Conservation (phyloP, 2,888 invertebrate genomes). For the Pilophorus perplexus region DNA sequence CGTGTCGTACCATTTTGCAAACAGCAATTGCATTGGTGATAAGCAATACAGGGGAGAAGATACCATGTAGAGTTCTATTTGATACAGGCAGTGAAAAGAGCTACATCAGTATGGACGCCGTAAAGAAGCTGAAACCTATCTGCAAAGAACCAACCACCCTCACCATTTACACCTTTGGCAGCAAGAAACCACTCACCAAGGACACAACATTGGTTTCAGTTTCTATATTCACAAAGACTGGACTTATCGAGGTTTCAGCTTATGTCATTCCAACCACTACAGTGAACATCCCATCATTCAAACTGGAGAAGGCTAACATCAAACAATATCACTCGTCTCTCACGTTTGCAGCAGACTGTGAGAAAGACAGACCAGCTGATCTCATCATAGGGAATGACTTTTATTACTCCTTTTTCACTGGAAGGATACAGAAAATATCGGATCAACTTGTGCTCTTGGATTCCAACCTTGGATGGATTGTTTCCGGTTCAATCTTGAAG, state of each 20-base stretch:
- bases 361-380: background rate
- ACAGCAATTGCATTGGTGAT: background rate
- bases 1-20: background rate
- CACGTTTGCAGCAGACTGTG: background rate
- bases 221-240: background rate
- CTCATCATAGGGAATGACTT: conserved; percentile 6
- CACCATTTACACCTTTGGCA: background rate
- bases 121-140: background rate
- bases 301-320: background rate
- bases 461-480: conserved; percentile 6
- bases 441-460: background rate
- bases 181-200: background rate
- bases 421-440: background rate
- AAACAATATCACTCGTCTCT: background rate
- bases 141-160: background rate
- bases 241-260: background rate
- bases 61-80: background rate
- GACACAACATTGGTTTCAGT: background rate
- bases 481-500: background rate
- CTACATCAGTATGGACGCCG: background rate
- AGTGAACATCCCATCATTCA: background rate
- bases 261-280: background rate
- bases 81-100: too few relatives aligned
- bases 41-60: background rate
- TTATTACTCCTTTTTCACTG: background rate